phyloP scores from a whole-genome alignment of 2,113 vertebrate species.

The Bos taurus region DNA sequence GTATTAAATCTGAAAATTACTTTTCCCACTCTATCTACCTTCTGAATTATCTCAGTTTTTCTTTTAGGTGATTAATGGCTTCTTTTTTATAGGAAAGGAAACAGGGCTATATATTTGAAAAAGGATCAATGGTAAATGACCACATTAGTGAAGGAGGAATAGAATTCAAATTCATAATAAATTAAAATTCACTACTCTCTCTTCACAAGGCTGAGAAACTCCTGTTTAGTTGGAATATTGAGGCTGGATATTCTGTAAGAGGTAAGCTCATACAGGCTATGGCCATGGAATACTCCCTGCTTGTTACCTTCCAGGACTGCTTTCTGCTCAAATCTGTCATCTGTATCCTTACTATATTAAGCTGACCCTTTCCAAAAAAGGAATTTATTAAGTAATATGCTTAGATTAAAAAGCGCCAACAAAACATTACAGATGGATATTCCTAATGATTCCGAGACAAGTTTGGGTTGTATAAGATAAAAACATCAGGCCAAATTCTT shows the following conservation, averaged over 20 bases:
- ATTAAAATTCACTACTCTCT: neutral
- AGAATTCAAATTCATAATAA: neutral
- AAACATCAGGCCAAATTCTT: neutral
- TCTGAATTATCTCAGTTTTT: neutral
- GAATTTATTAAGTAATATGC: neutral
- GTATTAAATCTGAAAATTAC: neutral
- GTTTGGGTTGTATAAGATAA: neutral
- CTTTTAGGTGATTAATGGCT: neutral
- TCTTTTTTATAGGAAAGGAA: neutral
- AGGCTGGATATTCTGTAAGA: neutral
- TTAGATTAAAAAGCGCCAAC: conserved; percentile 18
- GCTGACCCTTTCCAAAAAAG: neutral
- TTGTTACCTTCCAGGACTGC: neutral
- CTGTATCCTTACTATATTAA: neutral
- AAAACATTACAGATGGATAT: neutral
- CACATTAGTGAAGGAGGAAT: neutral
- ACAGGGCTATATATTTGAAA: neutral
- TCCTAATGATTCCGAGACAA: neutral
- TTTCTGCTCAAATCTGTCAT: neutral
- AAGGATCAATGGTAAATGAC: neutral
- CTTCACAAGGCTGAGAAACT: neutral
- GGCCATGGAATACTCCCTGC: neutral
- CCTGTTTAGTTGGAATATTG: neutral
- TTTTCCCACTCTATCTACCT: neutral
- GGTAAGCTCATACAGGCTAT: neutral